Evolutionary conservation across 2,113 vertebrate species (phyloP), one percentile per base, ranked within the genome.

Genomic region (Mustela nigripes): DNA sequence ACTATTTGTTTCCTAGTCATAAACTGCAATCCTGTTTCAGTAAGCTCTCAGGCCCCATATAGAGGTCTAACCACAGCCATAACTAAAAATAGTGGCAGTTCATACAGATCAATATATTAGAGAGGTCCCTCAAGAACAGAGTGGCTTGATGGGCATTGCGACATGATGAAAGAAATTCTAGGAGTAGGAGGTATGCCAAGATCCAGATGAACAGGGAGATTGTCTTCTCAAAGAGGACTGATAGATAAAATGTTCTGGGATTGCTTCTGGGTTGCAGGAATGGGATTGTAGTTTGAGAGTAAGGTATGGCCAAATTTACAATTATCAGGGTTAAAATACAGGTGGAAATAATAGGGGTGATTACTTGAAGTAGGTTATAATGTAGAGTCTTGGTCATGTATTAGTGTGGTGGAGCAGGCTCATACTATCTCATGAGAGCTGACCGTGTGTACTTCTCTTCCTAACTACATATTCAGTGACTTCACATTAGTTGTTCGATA

Each of bases 401-500:
- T 42, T 82, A 45, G 3, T 94, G n/a, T 86, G 31, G 63, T 90
- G 2, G 28, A 74, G n/a, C 31, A 67, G 67, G 45, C 22, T 93
- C 42, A 39, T 62, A 28, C 26, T 82, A 60, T 24, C 39, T 93
- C n/a, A 2, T 1, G 14, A 79, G 71, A 94, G 50, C 39, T 90
- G 8, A 80, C 12, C 50, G 14, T 45, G 26, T 67, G 4, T 42
- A 39, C 60, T 95, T 86, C 11, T 90, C 28, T 86, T 89, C 9
- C 45, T 89, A 95, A 86, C n/a, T 92, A 45, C 45, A 71, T 31
- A 1, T 89, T 89, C 60, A 91, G 42, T 94, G 89, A 63, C 36
- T 74, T 87, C n/a, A 65, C 36, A 22, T 86, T 95, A 26, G 10
- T 89, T 92, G 62, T 78, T 95, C 91, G 31, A 80, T 69, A 94